A percentile compares a stretch with the other conserved stretches of the same genome.
Evolutionary conservation across 2,113 vertebrate species (phyloP).

Genomic region (Rhinichthys klamathensis): DNA sequence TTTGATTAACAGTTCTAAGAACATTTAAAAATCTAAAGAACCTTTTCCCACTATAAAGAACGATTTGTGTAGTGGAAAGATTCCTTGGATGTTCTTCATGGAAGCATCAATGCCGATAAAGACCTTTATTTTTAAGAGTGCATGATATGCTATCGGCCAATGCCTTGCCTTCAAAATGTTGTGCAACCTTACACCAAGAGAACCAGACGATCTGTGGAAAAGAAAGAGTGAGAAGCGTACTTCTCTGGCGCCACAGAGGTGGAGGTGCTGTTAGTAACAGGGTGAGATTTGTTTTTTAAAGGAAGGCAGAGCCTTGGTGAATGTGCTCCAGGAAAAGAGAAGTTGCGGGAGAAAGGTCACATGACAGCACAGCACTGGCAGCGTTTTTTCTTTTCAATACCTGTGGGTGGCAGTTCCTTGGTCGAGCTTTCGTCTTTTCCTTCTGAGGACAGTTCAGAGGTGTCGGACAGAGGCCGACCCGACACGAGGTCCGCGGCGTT

Average conservation of each 20-base stretch:
- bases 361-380: conserved; percentile 99
- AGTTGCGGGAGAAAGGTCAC: conserved; percentile 82
- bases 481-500: conserved; percentile 91
- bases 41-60: background rate
- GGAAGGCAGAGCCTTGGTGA: conserved; percentile 73
- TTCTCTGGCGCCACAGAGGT: conserved; percentile 66
- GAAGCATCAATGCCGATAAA: background rate
- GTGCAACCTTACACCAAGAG: conserved; percentile 43
- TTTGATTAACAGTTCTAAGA: background rate
- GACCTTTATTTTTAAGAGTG: background rate
- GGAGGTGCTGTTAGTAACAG: conserved; percentile 87
- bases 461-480: conserved; percentile 85
- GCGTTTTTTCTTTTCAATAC: conserved; percentile 99
- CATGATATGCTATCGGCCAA: background rate
- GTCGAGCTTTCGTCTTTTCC: conserved; percentile 90
- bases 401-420: conserved; percentile 86
- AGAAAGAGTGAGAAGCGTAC: conserved; percentile 48
- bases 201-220: conserved; percentile 51
- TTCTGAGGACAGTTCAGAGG: conserved; percentile 95
- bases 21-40: background rate
- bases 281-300: conserved; percentile 73
- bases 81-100: background rate
- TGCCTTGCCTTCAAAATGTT: conserved; percentile 20
- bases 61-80: background rate
- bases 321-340: conserved; percentile 75